phyloP scores from a whole-genome alignment of 2,888 invertebrate species.

The Lacanobia wlatinum region DNA sequence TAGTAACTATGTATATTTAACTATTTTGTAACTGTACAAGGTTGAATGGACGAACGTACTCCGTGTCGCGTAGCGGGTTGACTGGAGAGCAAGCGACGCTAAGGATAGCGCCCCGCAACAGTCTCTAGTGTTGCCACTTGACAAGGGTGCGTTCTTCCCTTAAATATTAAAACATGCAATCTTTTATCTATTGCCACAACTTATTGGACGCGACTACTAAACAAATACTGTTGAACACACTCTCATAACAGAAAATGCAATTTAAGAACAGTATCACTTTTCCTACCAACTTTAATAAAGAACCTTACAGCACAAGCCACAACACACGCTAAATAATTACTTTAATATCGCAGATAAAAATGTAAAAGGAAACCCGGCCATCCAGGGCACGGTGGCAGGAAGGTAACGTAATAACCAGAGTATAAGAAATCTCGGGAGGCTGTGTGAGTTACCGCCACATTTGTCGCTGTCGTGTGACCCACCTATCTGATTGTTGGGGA shows the following conservation, averaged over 20 bases:
- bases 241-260: neutral
- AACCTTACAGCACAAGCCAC: neutral
- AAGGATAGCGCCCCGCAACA: too few relatives aligned
- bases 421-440: constrained; percentile 85
- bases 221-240: too few relatives aligned
- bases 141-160: too few relatives aligned
- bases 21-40: too few relatives aligned
- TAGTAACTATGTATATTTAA: too few relatives aligned
- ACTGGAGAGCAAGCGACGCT: too few relatives aligned
- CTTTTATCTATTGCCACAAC: too few relatives aligned
- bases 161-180: too few relatives aligned
- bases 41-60: too few relatives aligned
- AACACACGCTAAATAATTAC: constrained; percentile 56
- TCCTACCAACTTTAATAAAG: constrained; percentile 26
- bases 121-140: too few relatives aligned
- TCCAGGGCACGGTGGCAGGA: constrained; percentile 52
- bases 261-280: neutral
- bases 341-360: constrained; percentile 63
- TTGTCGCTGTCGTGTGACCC: constrained; percentile 87
- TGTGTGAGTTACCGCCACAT: constrained; percentile 85
- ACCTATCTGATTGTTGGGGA: constrained; percentile 81
- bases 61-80: too few relatives aligned
- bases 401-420: constrained; percentile 79
- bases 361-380: constrained; percentile 61
- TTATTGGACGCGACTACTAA: too few relatives aligned